These are phyloP conservation scores for Drosophila picticornis DNA, from an alignment of 2,888 invertebrate genomes.

Conservation along the genomic window DNA sequence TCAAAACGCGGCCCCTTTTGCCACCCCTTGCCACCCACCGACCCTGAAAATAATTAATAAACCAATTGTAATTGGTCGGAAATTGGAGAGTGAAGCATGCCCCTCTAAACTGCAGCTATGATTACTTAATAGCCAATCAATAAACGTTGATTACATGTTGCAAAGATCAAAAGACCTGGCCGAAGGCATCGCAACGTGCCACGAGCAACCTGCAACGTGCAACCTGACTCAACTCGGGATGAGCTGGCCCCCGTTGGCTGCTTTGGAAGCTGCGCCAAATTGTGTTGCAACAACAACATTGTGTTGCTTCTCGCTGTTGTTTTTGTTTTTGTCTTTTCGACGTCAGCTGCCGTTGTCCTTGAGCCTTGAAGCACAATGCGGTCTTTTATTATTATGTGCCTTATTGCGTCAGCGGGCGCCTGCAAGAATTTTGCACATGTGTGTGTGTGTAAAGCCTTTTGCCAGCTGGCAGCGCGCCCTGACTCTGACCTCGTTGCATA, in stretches of 20 bases:
- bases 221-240: neutral
- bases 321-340: neutral
- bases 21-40: neutral
- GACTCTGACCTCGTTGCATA: slow-evolving; percentile 76
- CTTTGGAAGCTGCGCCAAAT: slow-evolving; percentile 22
- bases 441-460: neutral
- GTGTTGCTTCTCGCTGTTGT: neutral
- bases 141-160: slow-evolving; percentile 31
- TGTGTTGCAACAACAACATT: slow-evolving; percentile 8
- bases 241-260: neutral
- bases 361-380: slow-evolving; percentile 61
- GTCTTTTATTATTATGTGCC: slow-evolving; percentile 66
- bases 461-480: slow-evolving; percentile 58
- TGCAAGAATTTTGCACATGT: slow-evolving; percentile 8
- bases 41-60: slow-evolving; percentile 64
- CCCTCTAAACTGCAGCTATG: slow-evolving; percentile 4
- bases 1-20: slow-evolving; percentile 1
- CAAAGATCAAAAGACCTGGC: neutral
- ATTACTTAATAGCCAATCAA: slow-evolving; percentile 40
- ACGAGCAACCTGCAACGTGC: neutral
- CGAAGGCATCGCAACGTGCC: neutral
- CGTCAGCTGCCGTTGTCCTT: slow-evolving; percentile 44
- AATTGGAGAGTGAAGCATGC: neutral
- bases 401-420: slow-evolving; percentile 68
- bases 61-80: slow-evolving; percentile 58